Conservation (phyloP, 2,113 vertebrate genomes). For the Machaerirhynchus nigripectus region DNA sequence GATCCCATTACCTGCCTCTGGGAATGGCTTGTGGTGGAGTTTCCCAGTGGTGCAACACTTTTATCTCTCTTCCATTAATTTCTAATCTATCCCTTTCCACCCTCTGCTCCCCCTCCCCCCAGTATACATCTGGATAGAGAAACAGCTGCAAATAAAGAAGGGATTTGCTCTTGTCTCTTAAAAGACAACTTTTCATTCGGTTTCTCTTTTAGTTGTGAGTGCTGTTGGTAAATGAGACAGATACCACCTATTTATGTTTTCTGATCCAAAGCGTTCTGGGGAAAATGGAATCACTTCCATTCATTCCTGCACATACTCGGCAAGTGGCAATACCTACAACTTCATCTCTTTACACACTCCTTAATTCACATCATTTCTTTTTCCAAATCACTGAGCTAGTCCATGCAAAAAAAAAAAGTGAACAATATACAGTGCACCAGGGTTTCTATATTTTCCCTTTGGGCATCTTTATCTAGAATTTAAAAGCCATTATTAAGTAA, state of each 20-base stretch:
- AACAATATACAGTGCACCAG: not conserved
- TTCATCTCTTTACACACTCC: not conserved
- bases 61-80: not conserved
- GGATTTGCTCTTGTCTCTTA: not conserved
- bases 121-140: not conserved
- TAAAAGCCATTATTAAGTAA: slow-evolving; percentile 27
- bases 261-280: not conserved
- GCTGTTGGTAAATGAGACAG: not conserved
- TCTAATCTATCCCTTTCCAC: not conserved
- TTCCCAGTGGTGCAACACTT: not conserved
- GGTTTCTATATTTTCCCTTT: slow-evolving; percentile 11
- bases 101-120: not conserved
- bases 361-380: not conserved
- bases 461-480: slow-evolving; percentile 27
- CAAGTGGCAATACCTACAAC: not conserved
- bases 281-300: not conserved
- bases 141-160: slow-evolving; percentile 11
- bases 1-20: not conserved
- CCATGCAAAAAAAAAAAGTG: not conserved
- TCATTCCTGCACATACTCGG: not conserved
- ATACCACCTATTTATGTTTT: not conserved
- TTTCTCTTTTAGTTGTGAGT: not conserved
- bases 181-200: not conserved
- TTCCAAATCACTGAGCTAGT: not conserved
- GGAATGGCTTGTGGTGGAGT: not conserved